These are phyloP conservation scores for Pammene aurita DNA, from an alignment of 2,888 invertebrate species.

Conservation along the genomic window DNA sequence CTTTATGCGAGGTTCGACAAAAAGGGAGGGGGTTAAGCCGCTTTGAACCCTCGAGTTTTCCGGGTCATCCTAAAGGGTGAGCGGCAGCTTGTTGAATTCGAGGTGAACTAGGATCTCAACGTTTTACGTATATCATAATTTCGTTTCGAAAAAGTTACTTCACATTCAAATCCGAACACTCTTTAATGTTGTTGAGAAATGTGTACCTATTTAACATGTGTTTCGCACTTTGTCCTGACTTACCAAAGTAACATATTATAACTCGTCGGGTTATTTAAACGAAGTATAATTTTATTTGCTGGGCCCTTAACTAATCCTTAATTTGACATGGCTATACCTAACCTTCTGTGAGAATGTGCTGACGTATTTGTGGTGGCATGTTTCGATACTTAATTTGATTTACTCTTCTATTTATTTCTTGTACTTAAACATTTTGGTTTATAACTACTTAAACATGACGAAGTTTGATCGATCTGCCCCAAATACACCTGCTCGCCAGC, in stretches of 20 bases:
- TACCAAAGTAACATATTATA: constrained; percentile 31
- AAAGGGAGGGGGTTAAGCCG: constrained; percentile 3
- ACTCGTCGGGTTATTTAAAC: constrained; percentile 51
- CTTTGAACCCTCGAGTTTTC: constrained; percentile 9
- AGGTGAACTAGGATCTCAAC: constrained; percentile 30
- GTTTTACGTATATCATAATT: constrained; percentile 16
- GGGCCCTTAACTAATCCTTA: constrained; percentile 52
- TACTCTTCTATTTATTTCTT: constrained; percentile 45
- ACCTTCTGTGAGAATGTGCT: constrained; percentile 66
- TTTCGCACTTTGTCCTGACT: constrained; percentile 47
- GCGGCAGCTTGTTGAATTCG: constrained; percentile 33
- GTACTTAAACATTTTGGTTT: constrained; percentile 8
- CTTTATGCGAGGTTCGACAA: background rate
- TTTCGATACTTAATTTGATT: constrained; percentile 47
- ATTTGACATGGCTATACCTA: constrained; percentile 59
- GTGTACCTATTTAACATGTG: constrained; percentile 56
- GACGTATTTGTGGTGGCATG: constrained; percentile 71
- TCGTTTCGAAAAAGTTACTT: constrained; percentile 14
- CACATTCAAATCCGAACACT: constrained; percentile 64
- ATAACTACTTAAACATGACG: constrained; percentile 12
- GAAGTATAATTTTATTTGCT: constrained; percentile 58
- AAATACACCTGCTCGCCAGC: constrained; percentile 38
- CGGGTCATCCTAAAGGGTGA: constrained; percentile 9
- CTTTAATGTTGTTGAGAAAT: constrained; percentile 57
- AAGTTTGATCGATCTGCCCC: constrained; percentile 38